phyloP scores from a whole-genome alignment of 2,113 vertebrate genomes.

The Ramphastos sulfuratus region DNA sequence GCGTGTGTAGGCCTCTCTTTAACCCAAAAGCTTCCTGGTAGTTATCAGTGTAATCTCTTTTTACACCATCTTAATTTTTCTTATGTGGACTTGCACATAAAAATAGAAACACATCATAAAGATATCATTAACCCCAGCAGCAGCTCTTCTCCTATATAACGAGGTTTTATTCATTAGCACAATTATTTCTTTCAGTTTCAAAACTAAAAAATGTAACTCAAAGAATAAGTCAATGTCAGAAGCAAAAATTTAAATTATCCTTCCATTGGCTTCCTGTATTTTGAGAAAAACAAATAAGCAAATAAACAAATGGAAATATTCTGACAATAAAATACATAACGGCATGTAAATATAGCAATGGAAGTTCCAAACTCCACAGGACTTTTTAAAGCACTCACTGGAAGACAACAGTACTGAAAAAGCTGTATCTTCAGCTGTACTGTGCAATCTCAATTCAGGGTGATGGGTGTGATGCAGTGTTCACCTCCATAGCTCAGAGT shows the following conservation, averaged over 20 bases:
- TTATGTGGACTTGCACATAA: background rate
- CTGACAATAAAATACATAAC: background rate
- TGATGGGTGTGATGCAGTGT: background rate
- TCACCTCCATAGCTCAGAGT: background rate
- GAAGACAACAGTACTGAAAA: background rate
- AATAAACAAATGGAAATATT: background rate
- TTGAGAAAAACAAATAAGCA: background rate
- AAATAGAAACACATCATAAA: background rate
- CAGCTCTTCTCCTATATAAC: background rate
- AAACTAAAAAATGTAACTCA: background rate
- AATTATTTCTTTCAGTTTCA: background rate
- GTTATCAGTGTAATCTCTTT: background rate
- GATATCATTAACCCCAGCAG: background rate
- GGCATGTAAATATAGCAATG: background rate
- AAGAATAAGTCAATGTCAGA: background rate
- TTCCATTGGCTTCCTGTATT: background rate
- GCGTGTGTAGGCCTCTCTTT: background rate
- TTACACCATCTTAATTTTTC: background rate
- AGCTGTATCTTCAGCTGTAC: background rate
- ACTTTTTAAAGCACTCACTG: background rate
- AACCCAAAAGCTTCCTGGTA: background rate
- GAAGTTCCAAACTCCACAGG: background rate
- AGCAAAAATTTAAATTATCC: background rate
- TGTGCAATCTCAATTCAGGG: background rate
- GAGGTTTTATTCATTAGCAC: too few species aligned